A percentile compares a stretch with the other conserved stretches of the same genome.
phyloP scores from a whole-genome alignment of 2,113 vertebrate genomes.

The Chaetorhynchus papuensis region DNA sequence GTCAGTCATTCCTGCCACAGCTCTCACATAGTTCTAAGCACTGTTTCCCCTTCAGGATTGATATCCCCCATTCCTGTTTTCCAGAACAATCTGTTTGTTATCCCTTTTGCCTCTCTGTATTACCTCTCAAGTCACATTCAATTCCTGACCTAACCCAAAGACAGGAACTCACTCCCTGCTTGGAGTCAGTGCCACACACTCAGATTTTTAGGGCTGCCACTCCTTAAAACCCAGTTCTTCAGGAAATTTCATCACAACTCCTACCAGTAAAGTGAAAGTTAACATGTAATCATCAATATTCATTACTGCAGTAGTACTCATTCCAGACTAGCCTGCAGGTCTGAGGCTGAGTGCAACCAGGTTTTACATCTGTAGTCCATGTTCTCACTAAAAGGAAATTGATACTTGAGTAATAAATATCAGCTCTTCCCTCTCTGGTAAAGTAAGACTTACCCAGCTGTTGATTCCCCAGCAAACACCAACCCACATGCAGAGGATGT shows the following conservation, averaged over 20 bases:
- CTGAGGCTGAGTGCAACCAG: neutral
- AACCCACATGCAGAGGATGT: neutral
- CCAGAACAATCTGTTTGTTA: neutral
- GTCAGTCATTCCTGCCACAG: neutral
- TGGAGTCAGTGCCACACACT: neutral
- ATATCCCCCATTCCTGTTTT: neutral
- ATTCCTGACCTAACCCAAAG: neutral
- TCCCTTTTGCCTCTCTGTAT: neutral
- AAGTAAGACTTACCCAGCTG: neutral
- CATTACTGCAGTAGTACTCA: neutral
- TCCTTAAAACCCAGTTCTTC: neutral
- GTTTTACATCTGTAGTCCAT: neutral
- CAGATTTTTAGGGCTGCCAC: neutral
- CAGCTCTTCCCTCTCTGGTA: neutral
- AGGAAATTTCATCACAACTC: neutral
- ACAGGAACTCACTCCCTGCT: neutral
- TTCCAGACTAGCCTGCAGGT: neutral
- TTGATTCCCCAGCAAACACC: neutral
- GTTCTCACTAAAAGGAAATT: neutral
- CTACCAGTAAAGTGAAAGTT: neutral
- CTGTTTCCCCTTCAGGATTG: neutral
- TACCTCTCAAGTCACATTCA: neutral
- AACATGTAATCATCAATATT: neutral
- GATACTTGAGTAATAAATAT: neutral
- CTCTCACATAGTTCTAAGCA: neutral